phyloP scores from a whole-genome alignment of 2,888 invertebrate genomes.

The Drosophila testacea region DNA sequence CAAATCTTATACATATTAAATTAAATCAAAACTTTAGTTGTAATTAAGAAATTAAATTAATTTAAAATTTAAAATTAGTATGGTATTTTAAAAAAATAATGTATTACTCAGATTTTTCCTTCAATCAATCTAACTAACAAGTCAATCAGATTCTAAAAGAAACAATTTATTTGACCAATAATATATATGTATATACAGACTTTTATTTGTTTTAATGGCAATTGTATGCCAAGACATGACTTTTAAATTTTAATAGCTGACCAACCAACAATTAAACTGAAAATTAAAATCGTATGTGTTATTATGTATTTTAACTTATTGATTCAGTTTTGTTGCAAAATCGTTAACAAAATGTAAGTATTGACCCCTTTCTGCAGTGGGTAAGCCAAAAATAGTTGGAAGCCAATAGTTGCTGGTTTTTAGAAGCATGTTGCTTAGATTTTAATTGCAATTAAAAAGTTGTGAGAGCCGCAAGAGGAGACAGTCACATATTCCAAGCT shows the following conservation, averaged over 20 bases:
- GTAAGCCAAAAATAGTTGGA: slow-evolving; percentile 3
- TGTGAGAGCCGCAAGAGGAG: slow-evolving; percentile 39
- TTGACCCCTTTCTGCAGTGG: background rate
- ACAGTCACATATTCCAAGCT: slow-evolving; percentile 30
- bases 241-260: too few relatives aligned
- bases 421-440: slow-evolving; percentile 61
- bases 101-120: background rate
- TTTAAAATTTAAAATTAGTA: too few relatives aligned
- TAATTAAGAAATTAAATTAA: too few relatives aligned
- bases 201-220: too few relatives aligned
- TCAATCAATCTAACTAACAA: background rate
- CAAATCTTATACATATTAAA: background rate
- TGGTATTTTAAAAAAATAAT: too few relatives aligned
- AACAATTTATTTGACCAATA: background rate
- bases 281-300: too few relatives aligned
- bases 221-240: too few relatives aligned
- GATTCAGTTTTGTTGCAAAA: background rate
- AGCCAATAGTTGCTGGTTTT: slow-evolving; percentile 27
- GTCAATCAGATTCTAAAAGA: background rate
- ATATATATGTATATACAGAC: too few relatives aligned
- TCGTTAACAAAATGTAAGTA: background rate
- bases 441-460: slow-evolving; percentile 80
- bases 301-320: background rate
- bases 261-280: too few relatives aligned
- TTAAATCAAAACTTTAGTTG: too few relatives aligned